phyloP scores from a whole-genome alignment of 1,140 invertebrate genomes.

The Zaprionus capensis region DNA sequence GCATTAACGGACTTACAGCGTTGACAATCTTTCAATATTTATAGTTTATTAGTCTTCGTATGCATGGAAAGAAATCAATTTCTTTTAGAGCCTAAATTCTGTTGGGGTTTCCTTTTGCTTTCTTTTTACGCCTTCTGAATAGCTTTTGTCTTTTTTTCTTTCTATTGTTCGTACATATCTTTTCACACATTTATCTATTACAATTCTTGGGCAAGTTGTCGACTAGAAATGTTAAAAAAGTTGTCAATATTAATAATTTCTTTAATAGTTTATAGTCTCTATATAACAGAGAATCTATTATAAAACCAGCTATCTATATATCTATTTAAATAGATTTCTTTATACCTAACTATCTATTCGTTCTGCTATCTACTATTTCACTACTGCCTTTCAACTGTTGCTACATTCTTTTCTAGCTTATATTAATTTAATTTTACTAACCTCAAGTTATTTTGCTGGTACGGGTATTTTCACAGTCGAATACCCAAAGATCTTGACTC shows the following conservation, averaged over 20 bases:
- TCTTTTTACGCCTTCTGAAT: too few species aligned
- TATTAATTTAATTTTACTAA: not conserved
- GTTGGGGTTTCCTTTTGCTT: too few species aligned
- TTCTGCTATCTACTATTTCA: not conserved
- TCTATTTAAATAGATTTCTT: not conserved
- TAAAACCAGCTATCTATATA: not conserved
- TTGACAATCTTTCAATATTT: not conserved
- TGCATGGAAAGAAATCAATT: too few species aligned
- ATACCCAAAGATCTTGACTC: not conserved
- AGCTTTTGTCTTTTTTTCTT: too few species aligned
- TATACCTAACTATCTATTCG: not conserved
- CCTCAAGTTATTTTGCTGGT: not conserved
- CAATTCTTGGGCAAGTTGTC: too few species aligned
- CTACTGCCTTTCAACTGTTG: not conserved
- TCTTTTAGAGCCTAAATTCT: too few species aligned
- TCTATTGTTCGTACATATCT: too few species aligned
- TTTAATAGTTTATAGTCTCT: not conserved
- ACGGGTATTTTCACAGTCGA: constrained; percentile 19
- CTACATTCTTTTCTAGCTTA: not conserved
- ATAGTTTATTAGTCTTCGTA: not conserved
- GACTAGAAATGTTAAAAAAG: too few species aligned
- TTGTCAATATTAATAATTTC: too few species aligned
- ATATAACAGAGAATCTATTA: too few species aligned
- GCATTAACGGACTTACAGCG: not conserved
- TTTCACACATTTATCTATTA: too few species aligned